Evolutionary conservation across 1,140 invertebrate species (phyloP).

Genomic region (Caenorhabditis briggsae): DNA sequence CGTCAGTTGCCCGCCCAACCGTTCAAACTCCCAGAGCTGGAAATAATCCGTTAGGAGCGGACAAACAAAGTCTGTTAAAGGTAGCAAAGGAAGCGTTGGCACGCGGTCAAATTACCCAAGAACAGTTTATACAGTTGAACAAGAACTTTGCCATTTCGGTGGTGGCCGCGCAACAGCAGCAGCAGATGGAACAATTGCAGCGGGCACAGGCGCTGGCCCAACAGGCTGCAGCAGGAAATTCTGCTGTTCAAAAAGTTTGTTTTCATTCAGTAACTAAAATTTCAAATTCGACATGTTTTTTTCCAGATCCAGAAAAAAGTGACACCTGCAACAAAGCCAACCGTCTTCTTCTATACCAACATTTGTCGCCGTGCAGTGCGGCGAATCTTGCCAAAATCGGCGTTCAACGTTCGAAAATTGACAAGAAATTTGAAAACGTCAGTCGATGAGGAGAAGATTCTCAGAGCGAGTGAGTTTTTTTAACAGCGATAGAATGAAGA

Average conservation of each 20-base stretch:
- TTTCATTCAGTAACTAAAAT: not conserved
- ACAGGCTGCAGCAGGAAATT: too few relatives aligned
- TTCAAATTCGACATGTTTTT: too few relatives aligned
- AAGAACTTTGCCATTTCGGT: slow-evolving; percentile 13
- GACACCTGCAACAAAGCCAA: slow-evolving; percentile 68
- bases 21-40: not conserved
- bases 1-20: not conserved
- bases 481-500: too few relatives aligned
- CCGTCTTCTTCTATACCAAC: slow-evolving; percentile 47
- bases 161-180: not conserved
- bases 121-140: slow-evolving; percentile 28
- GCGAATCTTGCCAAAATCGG: slow-evolving; percentile 66
- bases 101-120: slow-evolving; percentile 30
- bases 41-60: not conserved
- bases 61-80: not conserved
- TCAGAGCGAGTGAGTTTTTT: slow-evolving; percentile 39
- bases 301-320: slow-evolving; percentile 45
- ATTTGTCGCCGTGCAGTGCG: slow-evolving; percentile 59
- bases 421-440: slow-evolving; percentile 66
- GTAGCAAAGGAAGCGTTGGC: slow-evolving; percentile 22
- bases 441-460: slow-evolving; percentile 61
- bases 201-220: not conserved
- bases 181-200: not conserved
- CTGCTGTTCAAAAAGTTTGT: slow-evolving; percentile 3
- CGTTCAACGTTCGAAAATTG: slow-evolving; percentile 72